phyloP scores from a whole-genome alignment of 2,797 vertebrate species.

The Sciurus vulgaris region DNA sequence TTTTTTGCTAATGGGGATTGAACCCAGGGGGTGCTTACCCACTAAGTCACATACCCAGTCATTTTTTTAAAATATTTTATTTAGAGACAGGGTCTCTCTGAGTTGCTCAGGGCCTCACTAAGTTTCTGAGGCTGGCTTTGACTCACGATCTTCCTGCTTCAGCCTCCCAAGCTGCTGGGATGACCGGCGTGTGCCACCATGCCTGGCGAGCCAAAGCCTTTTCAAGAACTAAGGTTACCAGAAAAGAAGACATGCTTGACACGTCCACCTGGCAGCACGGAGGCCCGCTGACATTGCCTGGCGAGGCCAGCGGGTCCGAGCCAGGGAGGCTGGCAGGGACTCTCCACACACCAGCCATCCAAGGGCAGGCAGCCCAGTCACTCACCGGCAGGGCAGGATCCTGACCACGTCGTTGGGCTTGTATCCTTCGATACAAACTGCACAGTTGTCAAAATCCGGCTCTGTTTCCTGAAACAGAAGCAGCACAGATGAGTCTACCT shows the following conservation, averaged over 20 bases:
- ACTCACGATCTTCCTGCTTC: no score
- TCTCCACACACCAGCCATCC: neutral
- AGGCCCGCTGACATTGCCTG: neutral
- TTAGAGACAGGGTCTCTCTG: no score
- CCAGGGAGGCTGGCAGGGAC: neutral
- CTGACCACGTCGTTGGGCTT: conserved; percentile 97
- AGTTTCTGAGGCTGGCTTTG: no score
- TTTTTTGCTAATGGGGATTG: no score
- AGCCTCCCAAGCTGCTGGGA: no score
- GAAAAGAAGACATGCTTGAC: neutral
- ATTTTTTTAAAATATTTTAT: no score
- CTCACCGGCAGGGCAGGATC: conserved; percentile 97
- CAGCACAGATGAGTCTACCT: conserved; percentile 47
- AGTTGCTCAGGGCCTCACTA: no score
- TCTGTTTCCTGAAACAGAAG: conserved; percentile 94
- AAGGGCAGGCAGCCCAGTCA: conserved; percentile 41
- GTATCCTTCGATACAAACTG: conserved; percentile 99
- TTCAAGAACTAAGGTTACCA: neutral
- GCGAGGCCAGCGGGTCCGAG: neutral
- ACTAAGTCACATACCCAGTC: no score
- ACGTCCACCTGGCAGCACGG: accelerated
- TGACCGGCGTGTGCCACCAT: no score
- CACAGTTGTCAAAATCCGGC: conserved; percentile 98
- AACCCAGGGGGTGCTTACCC: no score
- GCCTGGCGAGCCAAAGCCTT: neutral